phyloP scores from a whole-genome alignment of 1,140 invertebrate species.

The Globodera rostochiensis region DNA sequence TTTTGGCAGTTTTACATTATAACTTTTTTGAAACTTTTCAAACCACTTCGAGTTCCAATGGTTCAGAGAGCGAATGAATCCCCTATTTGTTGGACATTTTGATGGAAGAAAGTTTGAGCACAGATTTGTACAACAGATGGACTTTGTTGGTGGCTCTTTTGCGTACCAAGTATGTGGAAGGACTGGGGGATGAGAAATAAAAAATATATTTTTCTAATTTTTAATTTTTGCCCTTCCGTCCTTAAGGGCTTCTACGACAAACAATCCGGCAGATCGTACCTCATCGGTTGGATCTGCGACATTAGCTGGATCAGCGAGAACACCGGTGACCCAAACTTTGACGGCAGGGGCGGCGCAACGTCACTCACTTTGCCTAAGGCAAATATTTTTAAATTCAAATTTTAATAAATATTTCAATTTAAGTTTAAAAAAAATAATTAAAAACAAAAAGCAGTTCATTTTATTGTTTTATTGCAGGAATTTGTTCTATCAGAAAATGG shows the following conservation, averaged over 20 bases:
- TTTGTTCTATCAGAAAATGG: too few relatives aligned
- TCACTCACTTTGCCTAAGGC: background rate
- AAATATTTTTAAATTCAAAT: background rate
- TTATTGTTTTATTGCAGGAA: too few relatives aligned
- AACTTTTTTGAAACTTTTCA: too few relatives aligned
- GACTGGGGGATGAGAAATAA: too few relatives aligned
- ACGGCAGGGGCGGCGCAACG: background rate
- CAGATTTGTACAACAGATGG: background rate
- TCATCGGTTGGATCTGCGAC: background rate
- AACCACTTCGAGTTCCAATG: too few relatives aligned
- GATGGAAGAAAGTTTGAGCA: background rate
- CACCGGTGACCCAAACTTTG: background rate
- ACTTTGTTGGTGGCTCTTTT: background rate
- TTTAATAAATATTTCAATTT: too few relatives aligned
- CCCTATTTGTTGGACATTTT: background rate
- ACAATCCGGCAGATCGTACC: background rate
- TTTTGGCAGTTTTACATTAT: too few relatives aligned
- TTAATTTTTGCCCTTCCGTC: background rate
- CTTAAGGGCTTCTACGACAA: background rate
- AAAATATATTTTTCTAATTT: background rate
- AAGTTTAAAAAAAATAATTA: too few relatives aligned
- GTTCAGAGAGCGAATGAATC: background rate
- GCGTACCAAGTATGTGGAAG: background rate
- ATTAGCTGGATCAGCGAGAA: background rate
- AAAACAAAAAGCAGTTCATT: too few relatives aligned